Evolutionary conservation across 2,888 invertebrate species (phyloP), one percentile per base, ranked within the genome.

Genomic region (Acronicta aceris): DNA sequence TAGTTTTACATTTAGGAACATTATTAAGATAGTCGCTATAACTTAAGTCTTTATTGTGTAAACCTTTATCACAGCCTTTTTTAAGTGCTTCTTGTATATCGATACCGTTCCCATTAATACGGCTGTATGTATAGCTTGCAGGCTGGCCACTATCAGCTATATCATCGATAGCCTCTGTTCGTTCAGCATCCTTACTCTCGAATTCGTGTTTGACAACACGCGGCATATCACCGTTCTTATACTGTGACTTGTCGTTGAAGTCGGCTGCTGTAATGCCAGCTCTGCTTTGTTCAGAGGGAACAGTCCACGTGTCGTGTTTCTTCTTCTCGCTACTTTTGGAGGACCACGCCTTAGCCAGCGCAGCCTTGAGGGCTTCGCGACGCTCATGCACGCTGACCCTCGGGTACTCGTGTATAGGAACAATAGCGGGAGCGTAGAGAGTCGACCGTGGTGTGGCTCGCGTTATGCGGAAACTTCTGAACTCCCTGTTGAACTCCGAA

Each of bases 401-500:
- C 52, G 95, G 95, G 85, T 96, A 95, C 86, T 96, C 95, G 89
- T 95, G 95, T 81, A 96, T 93, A 65, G 96, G 95, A 74, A 95
- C 95, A 78, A 95, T 95, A 76, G 94, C 95, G 61, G 95, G 94
- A 70, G 94, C 94, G 81, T 94, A 94, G 74, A 94, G 84, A 78
- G 93, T 90, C 72, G 94, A 93, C 68, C 94, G 90, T 81, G 95
- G 94, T 71, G 95, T 94, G 72, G 93, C 93, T 82, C 95, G 88
- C 76, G 95, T 93, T 81, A 95, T 93, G 81, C 95, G 94, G 90
- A 95, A 95, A 93, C 95, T 95, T 90, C 95, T 93, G 89, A 95
- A 95, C 92, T 95, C 95, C 89, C 95, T 94, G 91, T 95, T 95
- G 91, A 95, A 94, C 91, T 96, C 96, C 91, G 95, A 95, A 91